phyloP scores from a whole-genome alignment of 2,113 vertebrate genomes.

The Parotia lawesii region DNA sequence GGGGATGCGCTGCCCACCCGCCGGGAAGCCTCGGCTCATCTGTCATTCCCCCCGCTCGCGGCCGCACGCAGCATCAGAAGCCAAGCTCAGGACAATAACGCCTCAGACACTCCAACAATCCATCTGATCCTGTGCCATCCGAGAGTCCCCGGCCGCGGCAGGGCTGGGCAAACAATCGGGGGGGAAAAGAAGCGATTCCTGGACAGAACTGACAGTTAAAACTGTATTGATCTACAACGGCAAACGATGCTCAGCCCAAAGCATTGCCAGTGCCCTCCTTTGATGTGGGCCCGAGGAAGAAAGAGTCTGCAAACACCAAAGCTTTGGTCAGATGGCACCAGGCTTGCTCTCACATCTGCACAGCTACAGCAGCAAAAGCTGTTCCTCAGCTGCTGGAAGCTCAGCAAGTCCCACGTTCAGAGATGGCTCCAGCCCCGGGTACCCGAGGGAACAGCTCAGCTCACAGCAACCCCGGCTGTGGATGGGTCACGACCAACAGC shows the following conservation, averaged over 20 bases:
- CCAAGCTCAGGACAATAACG: constrained; percentile 44
- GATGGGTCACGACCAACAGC: fast-evolving
- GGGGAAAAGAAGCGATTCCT: background rate
- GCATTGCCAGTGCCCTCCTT: background rate
- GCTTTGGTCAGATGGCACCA: background rate
- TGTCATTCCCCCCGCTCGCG: background rate
- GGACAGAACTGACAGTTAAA: background rate
- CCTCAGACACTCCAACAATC: background rate
- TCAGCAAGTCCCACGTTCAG: background rate
- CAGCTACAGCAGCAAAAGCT: background rate
- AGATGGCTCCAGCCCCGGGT: background rate
- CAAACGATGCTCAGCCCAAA: background rate
- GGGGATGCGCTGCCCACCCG: constrained; percentile 7
- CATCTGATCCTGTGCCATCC: background rate
- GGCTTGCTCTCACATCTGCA: background rate
- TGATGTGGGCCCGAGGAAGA: background rate
- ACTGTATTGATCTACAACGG: background rate
- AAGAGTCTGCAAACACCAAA: background rate
- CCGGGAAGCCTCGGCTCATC: background rate
- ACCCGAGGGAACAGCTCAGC: background rate
- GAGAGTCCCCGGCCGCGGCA: background rate
- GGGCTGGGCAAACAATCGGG: background rate
- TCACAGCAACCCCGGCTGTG: fast-evolving
- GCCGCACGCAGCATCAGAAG: constrained; percentile 66
- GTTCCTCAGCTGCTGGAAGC: background rate